Evolutionary conservation across 2,888 invertebrate species (phyloP).

Genomic region (Brachylomia viminalis): DNA sequence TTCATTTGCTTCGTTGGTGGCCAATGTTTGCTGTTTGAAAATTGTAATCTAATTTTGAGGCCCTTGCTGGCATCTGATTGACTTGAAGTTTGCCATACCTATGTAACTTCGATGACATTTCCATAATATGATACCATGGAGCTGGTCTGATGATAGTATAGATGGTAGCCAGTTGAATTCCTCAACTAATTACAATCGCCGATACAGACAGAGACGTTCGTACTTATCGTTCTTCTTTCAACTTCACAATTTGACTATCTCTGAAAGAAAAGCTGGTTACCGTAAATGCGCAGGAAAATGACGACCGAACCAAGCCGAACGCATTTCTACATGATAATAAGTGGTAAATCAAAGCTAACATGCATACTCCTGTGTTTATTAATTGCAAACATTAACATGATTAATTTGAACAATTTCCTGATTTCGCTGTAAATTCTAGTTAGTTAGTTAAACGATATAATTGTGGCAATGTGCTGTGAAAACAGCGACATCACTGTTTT

Average conservation of each 20-base stretch:
- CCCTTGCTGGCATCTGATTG: background rate
- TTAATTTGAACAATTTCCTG: constrained; percentile 32
- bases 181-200: background rate
- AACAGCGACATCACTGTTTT: constrained; percentile 16
- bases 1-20: background rate
- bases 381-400: constrained; percentile 17
- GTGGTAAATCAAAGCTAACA: constrained; percentile 2
- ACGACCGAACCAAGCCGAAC: background rate
- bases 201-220: background rate
- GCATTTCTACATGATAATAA: constrained; percentile 22
- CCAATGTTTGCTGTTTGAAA: background rate
- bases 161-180: background rate
- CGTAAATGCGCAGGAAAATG: background rate
- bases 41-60: background rate
- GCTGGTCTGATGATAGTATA: no score
- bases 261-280: no score
- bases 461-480: constrained; percentile 14
- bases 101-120: background rate
- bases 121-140: background rate
- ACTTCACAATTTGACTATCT: background rate
- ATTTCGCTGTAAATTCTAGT: constrained; percentile 19
- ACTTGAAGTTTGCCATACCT: background rate
- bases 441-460: constrained; percentile 13
- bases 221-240: background rate
- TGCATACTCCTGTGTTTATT: constrained; percentile 8